Conservation (phyloP, 2,113 vertebrate genomes). For the Lonchura striata region DNA sequence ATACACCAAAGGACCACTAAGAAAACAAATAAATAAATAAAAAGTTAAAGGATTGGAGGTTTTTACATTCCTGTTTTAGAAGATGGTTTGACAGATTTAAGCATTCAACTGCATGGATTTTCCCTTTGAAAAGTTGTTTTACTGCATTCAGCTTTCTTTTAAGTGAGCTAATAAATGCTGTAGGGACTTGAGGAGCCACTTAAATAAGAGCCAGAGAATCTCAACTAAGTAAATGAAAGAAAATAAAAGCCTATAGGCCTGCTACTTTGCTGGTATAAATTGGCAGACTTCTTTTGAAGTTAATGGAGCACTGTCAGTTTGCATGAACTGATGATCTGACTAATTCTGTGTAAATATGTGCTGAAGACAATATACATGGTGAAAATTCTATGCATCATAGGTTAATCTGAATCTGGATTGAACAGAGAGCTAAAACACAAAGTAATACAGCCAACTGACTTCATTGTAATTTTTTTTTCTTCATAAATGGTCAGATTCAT, state of each 20-base stretch:
- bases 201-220: conserved; percentile 14
- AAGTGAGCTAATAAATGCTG: conserved; percentile 32
- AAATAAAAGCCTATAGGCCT: conserved; percentile 42
- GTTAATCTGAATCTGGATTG: conserved; percentile 10
- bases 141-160: neutral
- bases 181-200: conserved; percentile 17
- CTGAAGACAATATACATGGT: neutral
- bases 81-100: neutral
- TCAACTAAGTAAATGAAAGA: conserved; percentile 35
- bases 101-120: neutral
- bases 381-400: conserved; percentile 16
- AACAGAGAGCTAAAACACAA: conserved; percentile 7
- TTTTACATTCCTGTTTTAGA: neutral
- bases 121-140: conserved; percentile 32
- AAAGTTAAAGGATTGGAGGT: neutral
- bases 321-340: conserved; percentile 15
- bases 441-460: conserved; percentile 3
- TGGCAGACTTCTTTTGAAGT: conserved; percentile 27
- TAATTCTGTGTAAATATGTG: neutral
- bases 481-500: conserved; percentile 7
- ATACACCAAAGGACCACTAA: conserved; percentile 91
- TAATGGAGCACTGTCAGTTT: conserved; percentile 38
- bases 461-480: neutral
- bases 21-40: neutral
- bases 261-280: conserved; percentile 16